Percentiles rank a stretch among this genome's conserved stretches.
Evolutionary conservation across 2,888 invertebrate genomes (phyloP).

Genomic region (Pristionchus maxplancki): DNA sequence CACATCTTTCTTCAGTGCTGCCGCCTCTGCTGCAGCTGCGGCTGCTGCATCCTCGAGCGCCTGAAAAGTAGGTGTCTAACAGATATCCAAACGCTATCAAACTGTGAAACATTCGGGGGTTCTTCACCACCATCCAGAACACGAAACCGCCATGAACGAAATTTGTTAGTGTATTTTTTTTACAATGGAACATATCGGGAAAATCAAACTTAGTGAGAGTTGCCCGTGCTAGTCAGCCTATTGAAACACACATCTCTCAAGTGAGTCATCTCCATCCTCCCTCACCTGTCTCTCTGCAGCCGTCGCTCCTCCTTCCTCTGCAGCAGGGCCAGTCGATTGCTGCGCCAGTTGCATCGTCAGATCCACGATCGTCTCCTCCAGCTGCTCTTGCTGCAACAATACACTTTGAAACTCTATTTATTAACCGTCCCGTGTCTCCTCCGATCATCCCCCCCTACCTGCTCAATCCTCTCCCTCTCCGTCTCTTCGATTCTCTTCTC

Average conservation of each 20-base stretch:
- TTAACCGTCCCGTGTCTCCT: too few species aligned
- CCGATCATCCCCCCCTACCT: neutral
- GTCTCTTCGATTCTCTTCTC: neutral
- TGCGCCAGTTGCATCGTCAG: slow-evolving; percentile 22
- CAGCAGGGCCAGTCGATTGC: neutral
- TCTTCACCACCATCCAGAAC: neutral
- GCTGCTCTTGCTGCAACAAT: slow-evolving; percentile 25
- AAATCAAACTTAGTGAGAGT: neutral
- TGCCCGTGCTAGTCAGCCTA: neutral
- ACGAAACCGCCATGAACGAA: neutral
- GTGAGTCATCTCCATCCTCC: neutral
- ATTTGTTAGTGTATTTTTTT: neutral
- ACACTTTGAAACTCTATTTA: too few species aligned
- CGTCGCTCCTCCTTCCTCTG: neutral
- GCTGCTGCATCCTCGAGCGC: neutral
- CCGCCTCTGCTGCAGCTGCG: neutral
- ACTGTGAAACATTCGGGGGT: too few species aligned
- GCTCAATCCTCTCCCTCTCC: neutral
- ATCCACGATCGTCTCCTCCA: slow-evolving; percentile 49
- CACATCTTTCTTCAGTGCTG: neutral
- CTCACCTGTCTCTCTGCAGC: neutral
- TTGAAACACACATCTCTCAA: neutral
- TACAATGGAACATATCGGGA: too few species aligned
- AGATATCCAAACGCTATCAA: too few species aligned
- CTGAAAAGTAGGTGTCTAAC: too few species aligned